A percentile compares a stretch with the other conserved stretches of the same genome.
Conservation (phyloP, 2,888 invertebrate genomes). For the Apodemia duryi region DNA sequence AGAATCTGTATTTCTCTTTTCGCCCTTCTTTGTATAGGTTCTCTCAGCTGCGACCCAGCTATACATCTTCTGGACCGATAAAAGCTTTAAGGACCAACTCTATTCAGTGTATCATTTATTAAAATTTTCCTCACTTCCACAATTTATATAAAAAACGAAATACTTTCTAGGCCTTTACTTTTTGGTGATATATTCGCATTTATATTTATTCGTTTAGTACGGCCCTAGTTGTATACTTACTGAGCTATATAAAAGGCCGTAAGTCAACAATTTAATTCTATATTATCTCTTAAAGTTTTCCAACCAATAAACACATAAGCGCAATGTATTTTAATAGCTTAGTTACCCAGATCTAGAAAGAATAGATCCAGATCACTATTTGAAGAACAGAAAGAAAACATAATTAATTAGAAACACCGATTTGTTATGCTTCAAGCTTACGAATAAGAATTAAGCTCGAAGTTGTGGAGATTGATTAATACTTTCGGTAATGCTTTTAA, state of each 20-base stretch:
- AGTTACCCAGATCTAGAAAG: no score
- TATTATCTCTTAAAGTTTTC: no score
- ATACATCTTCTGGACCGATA: neutral
- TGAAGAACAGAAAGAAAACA: neutral
- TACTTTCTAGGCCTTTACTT: neutral
- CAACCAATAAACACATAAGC: no score
- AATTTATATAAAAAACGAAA: neutral
- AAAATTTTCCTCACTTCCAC: neutral
- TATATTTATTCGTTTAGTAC: no score
- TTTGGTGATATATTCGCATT: neutral
- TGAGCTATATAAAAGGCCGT: no score
- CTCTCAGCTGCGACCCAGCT: neutral
- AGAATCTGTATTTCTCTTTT: neutral
- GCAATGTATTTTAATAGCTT: no score
- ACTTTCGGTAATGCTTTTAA: neutral
- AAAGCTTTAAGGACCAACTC: constrained; percentile 2
- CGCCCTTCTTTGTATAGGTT: neutral
- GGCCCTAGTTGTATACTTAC: no score
- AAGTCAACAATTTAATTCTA: no score
- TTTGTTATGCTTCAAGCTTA: neutral
- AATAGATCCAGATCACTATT: no score
- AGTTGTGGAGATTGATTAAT: neutral
- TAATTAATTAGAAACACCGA: neutral
- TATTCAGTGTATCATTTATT: constrained; percentile 7
- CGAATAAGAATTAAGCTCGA: neutral